Conservation (phyloP, 2,888 invertebrate genomes). For the Apamea monoglypha region DNA sequence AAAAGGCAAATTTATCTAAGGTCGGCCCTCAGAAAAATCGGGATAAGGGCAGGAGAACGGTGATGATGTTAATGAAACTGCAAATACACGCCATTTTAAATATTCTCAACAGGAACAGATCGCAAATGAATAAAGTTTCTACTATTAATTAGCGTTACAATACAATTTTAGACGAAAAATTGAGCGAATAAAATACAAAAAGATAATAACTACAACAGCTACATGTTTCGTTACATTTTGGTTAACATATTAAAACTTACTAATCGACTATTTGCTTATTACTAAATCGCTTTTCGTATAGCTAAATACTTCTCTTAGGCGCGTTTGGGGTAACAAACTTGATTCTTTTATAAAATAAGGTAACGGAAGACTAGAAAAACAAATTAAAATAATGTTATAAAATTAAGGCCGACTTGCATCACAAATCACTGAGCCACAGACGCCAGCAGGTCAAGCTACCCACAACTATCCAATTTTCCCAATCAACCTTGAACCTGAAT, state of each 20-base stretch:
- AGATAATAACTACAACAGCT: constrained; percentile 56
- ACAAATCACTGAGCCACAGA: not conserved
- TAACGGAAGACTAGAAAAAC: constrained; percentile 47
- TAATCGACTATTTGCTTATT: constrained; percentile 64
- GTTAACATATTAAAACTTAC: constrained; percentile 63
- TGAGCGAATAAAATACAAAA: constrained; percentile 56
- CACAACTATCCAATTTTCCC: no score
- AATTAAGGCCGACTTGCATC: not conserved
- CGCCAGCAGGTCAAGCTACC: no score
- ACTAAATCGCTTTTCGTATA: constrained; percentile 55
- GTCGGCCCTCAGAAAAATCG: no score
- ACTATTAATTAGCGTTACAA: constrained; percentile 33
- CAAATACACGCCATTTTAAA: not conserved
- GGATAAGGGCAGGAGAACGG: no score
- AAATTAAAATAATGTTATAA: not conserved
- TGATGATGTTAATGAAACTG: no score
- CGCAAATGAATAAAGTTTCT: constrained; percentile 27
- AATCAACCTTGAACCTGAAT: no score
- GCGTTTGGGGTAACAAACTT: constrained; percentile 54
- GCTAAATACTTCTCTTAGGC: constrained; percentile 64
- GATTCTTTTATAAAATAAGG: constrained; percentile 23
- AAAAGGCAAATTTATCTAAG: no score
- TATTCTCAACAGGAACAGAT: constrained; percentile 52
- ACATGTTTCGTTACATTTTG: constrained; percentile 61
- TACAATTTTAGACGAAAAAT: constrained; percentile 37